phyloP scores from a whole-genome alignment of 2,888 invertebrate species.

The Andrena hattorfiana region DNA sequence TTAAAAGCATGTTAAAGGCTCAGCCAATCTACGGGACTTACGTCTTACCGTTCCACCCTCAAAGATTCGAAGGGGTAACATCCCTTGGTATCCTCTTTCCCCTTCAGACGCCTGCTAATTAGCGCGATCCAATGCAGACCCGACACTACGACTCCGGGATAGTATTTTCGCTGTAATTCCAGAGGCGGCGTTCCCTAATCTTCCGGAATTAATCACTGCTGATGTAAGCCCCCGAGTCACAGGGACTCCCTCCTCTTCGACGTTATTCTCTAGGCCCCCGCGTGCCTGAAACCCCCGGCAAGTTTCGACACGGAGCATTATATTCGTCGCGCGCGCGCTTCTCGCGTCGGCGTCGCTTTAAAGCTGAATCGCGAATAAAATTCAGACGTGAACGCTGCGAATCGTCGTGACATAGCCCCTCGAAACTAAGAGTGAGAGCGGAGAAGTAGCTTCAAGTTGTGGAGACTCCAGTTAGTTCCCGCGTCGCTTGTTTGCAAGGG shows the following conservation, averaged over 20 bases:
- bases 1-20: constrained; percentile 66
- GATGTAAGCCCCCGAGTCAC: constrained; percentile 61
- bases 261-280: constrained; percentile 15
- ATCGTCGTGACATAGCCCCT: constrained; percentile 18
- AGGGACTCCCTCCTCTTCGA: constrained; percentile 39
- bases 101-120: constrained; percentile 55
- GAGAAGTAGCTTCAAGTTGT: not conserved
- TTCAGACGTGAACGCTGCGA: constrained; percentile 26
- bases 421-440: constrained; percentile 24
- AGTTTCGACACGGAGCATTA: constrained; percentile 6
- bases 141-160: constrained; percentile 58
- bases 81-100: not conserved
- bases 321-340: constrained; percentile 16
- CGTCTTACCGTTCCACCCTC: constrained; percentile 9
- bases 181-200: constrained; percentile 74
- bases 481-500: not conserved
- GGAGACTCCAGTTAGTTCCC: not conserved
- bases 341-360: constrained; percentile 12
- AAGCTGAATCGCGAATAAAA: constrained; percentile 41
- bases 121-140: constrained; percentile 64
- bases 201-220: constrained; percentile 76
- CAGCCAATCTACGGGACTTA: constrained; percentile 56
- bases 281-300: not conserved
- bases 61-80: constrained; percentile 26
- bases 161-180: constrained; percentile 68